phyloP scores from a whole-genome alignment of 2,113 vertebrate genomes.

The Sitta europaea region DNA sequence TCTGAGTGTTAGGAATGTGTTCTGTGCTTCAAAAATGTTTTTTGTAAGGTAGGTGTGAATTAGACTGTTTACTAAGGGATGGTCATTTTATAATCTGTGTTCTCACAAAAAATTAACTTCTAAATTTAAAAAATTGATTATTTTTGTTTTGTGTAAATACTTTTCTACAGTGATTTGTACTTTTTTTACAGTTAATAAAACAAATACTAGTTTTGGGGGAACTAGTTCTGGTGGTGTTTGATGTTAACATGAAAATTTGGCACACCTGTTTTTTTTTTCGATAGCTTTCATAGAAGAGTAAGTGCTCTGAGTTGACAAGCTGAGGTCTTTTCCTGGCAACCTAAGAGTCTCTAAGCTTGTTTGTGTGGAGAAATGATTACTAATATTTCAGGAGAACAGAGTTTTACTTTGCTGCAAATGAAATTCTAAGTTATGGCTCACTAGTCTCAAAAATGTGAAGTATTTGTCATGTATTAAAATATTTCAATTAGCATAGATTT shows the following conservation, averaged over 20 bases:
- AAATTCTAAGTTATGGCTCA: neutral
- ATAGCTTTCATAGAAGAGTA: neutral
- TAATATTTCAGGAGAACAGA: neutral
- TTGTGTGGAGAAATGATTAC: neutral
- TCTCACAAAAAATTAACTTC: neutral
- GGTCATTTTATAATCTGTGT: neutral
- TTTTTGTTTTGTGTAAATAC: neutral
- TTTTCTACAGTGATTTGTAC: neutral
- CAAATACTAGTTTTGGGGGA: neutral
- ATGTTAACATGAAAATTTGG: neutral
- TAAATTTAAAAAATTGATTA: fast-evolving
- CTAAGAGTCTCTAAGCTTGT: neutral
- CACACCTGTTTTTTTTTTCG: neutral
- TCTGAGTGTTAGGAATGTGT: neutral
- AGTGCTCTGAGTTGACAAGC: neutral
- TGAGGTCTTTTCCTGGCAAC: neutral
- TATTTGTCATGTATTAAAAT: neutral
- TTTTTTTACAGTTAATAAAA: neutral
- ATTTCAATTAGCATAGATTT: neutral
- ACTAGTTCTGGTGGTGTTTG: neutral
- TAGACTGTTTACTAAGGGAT: neutral
- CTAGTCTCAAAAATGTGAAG: neutral
- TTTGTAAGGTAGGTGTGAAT: neutral
- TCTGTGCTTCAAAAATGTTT: neutral
- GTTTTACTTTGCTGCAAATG: neutral